A percentile compares a stretch with the other conserved stretches of the same genome.
These are phyloP conservation scores for Balanococcus diminutus DNA, from an alignment of 2,888 invertebrate species.

Conservation along the genomic window DNA sequence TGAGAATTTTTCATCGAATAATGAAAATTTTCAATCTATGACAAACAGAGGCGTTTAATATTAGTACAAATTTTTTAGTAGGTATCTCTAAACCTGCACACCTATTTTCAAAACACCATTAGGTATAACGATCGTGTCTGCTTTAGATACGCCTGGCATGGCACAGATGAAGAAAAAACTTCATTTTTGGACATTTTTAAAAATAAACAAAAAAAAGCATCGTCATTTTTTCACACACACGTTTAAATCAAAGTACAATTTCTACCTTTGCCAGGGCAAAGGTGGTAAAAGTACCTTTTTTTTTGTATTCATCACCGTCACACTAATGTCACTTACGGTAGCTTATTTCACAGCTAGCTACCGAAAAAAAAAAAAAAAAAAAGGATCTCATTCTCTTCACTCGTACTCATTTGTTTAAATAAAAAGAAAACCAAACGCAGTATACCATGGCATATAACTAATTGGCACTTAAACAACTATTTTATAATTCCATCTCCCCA, in stretches of 20 bases:
- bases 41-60: background rate
- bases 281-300: background rate
- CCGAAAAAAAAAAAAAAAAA: background rate
- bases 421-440: background rate
- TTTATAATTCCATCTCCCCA: background rate
- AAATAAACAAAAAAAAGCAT: background rate
- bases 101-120: background rate
- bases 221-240: background rate
- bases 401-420: background rate
- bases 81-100: background rate
- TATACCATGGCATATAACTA: background rate
- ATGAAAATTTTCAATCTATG: background rate
- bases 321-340: background rate
- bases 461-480: slow-evolving; percentile 22
- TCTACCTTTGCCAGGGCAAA: background rate
- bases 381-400: background rate
- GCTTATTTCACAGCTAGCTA: background rate
- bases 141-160: background rate
- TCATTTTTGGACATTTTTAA: background rate
- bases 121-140: background rate
- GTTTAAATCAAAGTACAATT: background rate
- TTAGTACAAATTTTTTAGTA: background rate
- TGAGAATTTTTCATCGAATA: background rate
- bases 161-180: background rate
- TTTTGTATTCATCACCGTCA: background rate